phyloP scores from a whole-genome alignment of 64 coral and sea anemone species.

The Trachythela sp. region DNA sequence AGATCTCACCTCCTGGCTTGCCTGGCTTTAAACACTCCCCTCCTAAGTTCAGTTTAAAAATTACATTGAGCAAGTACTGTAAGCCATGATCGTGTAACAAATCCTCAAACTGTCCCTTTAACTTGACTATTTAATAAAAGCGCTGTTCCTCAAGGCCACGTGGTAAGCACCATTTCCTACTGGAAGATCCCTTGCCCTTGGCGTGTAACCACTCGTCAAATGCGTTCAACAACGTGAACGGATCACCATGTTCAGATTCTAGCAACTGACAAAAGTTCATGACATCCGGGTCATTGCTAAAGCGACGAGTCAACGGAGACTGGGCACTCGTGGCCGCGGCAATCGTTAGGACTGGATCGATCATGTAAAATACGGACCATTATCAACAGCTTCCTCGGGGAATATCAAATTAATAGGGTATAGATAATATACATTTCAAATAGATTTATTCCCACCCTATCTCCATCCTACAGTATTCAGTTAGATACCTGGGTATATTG shows the following conservation, averaged over 20 bases:
- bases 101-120: constrained; percentile 57
- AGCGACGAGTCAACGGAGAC: constrained; percentile 82
- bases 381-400: constrained; percentile 53
- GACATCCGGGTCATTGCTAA: constrained; percentile 90
- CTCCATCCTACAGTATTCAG: too few relatives aligned
- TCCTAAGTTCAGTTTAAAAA: background rate
- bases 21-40: too few relatives aligned
- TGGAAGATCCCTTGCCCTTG: constrained; percentile 69
- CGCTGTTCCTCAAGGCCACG: constrained; percentile 84
- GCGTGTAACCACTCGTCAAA: constrained; percentile 93
- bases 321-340: constrained; percentile 92
- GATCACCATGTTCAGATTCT: constrained; percentile 96
- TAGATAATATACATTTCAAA: background rate
- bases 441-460: too few relatives aligned
- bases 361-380: constrained; percentile 97
- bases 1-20: too few relatives aligned
- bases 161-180: constrained; percentile 84
- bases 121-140: constrained; percentile 54
- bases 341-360: constrained; percentile 85
- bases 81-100: constrained; percentile 29
- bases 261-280: constrained; percentile 60
- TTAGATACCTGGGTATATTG: too few relatives aligned
- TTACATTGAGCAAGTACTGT: background rate
- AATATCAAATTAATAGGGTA: too few relatives aligned
- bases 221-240: constrained; percentile 87